Conservation (phyloP, 2,888 invertebrate species). For the Amiota minor region DNA sequence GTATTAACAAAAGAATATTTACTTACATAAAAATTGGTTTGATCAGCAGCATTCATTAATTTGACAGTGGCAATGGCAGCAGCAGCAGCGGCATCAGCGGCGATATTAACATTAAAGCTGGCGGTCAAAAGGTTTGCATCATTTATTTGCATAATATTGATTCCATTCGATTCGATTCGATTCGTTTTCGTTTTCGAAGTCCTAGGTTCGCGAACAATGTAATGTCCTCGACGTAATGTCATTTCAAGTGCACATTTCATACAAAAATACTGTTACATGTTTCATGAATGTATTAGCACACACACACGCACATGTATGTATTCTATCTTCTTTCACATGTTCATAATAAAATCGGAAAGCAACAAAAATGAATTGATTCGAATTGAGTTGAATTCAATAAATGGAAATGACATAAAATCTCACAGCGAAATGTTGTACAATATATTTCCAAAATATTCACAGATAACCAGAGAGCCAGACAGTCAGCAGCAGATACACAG, state of each 20-base stretch:
- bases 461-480: too few relatives aligned
- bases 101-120: not conserved
- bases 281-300: conserved; percentile 1
- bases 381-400: conserved; percentile 36
- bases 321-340: not conserved
- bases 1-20: too few relatives aligned
- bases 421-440: not conserved
- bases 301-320: conserved; percentile 6
- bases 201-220: not conserved
- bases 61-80: not conserved
- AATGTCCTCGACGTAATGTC: conserved; percentile 28
- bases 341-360: conserved; percentile 50
- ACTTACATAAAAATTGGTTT: too few relatives aligned
- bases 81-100: not conserved
- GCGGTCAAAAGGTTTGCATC: conserved; percentile 11
- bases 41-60: not conserved
- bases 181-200: conserved; percentile 32
- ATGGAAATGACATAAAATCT: conserved; percentile 45
- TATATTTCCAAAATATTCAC: too few relatives aligned
- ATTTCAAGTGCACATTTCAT: conserved; percentile 35
- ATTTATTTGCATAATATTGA: conserved; percentile 59
- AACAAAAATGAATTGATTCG: conserved; percentile 42
- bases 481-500: too few relatives aligned
- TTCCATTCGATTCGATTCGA: conserved; percentile 37
- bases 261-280: conserved; percentile 4